Conservation (phyloP, 2,797 vertebrate species). For the Gymnothorax javanicus region DNA sequence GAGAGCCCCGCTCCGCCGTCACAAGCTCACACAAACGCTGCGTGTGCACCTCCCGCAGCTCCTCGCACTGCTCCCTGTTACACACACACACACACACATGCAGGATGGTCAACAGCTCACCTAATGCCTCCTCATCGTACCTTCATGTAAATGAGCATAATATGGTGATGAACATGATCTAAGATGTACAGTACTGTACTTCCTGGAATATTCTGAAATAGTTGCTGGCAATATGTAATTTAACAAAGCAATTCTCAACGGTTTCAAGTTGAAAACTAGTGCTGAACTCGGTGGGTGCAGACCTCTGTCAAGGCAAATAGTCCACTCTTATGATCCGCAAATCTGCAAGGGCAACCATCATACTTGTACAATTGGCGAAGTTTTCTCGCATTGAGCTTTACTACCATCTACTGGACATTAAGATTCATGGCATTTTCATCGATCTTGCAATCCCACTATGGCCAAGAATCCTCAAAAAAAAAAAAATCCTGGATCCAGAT, state of each 20-base stretch:
- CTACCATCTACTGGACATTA: no score
- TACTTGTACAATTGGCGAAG: no score
- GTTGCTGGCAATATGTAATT: background rate
- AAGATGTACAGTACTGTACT: background rate
- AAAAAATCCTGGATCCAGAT: no score
- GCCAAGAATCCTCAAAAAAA: no score
- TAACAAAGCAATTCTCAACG: background rate
- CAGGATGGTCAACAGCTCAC: background rate
- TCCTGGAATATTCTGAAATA: no score
- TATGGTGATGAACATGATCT: background rate
- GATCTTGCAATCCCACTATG: no score
- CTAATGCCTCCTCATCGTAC: background rate
- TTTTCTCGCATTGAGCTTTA: no score
- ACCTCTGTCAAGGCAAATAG: no score
- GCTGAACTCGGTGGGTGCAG: no score
- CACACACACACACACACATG: constrained; percentile 24
- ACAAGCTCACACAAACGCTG: constrained; percentile 61
- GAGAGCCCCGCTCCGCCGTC: constrained; percentile 68
- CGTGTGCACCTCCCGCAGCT: constrained; percentile 62
- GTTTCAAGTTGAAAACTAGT: background rate
- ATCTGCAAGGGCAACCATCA: no score
- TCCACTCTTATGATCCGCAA: no score
- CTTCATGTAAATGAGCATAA: background rate
- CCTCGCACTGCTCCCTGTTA: constrained; percentile 72
- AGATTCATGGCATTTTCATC: no score